Evolutionary conservation across 1,140 invertebrate species (phyloP).

Genomic region (Brachionus asplanchnoidis): DNA sequence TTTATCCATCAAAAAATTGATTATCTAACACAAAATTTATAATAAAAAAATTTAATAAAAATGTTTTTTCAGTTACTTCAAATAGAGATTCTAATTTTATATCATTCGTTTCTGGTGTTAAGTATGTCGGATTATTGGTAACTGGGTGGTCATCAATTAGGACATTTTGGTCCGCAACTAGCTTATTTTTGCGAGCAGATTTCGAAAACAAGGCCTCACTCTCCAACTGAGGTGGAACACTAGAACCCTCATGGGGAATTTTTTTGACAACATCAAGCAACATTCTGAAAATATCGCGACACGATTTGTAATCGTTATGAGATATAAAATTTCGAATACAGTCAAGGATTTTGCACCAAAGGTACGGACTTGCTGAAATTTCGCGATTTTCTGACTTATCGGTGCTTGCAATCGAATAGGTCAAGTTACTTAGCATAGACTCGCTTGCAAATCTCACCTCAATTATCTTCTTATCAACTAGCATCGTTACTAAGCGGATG

Average conservation of each 20-base stretch:
- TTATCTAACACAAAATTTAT: not conserved
- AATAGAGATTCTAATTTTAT: constrained; percentile 19
- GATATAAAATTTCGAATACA: not conserved
- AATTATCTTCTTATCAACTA: constrained; percentile 5
- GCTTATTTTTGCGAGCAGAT: constrained; percentile 9
- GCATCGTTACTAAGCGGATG: not conserved
- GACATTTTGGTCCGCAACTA: not conserved
- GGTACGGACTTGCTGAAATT: not conserved
- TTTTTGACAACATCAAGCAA: constrained; percentile 23
- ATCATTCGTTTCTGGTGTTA: not conserved
- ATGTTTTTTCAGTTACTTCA: not conserved
- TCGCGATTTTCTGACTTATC: not conserved
- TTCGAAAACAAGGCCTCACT: not conserved
- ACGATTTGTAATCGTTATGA: constrained; percentile 21
- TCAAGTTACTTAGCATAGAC: not conserved
- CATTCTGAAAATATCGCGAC: constrained; percentile 11
- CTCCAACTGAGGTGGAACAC: constrained; percentile 8
- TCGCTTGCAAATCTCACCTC: constrained; percentile 5
- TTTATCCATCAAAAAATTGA: constrained; percentile 13
- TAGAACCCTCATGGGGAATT: not conserved
- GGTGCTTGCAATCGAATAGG: not conserved
- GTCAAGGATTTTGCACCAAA: constrained; percentile 39
- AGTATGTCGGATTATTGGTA: not conserved
- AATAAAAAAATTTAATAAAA: not conserved
- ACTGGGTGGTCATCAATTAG: not conserved